Conservation (phyloP, 2,888 invertebrate species). For the Diarsia mendica region DNA sequence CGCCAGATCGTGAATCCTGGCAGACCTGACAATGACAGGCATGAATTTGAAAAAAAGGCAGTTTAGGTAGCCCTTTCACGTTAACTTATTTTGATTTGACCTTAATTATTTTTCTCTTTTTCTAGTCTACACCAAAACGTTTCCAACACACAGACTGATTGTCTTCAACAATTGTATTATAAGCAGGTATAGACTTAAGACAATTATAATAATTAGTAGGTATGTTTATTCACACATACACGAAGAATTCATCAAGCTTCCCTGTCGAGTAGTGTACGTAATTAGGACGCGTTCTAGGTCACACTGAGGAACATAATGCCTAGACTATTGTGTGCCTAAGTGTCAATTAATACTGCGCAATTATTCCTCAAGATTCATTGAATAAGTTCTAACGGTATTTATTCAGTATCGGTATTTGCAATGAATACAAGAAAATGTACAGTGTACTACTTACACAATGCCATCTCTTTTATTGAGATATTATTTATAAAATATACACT, state of each 20-base stretch:
- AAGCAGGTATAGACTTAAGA: slow-evolving; percentile 1
- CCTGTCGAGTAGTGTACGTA: slow-evolving; percentile 33
- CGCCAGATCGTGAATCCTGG: too few species aligned
- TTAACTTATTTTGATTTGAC: too few species aligned
- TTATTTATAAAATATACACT: neutral
- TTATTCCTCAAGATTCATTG: slow-evolving; percentile 16
- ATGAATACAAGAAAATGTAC: slow-evolving; percentile 3
- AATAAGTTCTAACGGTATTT: slow-evolving; percentile 17
- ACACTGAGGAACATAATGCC: slow-evolving; percentile 13
- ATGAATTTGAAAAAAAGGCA: too few species aligned
- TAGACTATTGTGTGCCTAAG: slow-evolving; percentile 35
- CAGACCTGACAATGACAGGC: too few species aligned
- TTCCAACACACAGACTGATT: slow-evolving; percentile 1
- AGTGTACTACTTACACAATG: neutral
- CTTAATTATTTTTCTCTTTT: neutral
- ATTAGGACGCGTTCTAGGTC: slow-evolving; percentile 44
- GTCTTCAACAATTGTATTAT: neutral
- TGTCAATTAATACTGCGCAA: slow-evolving; percentile 26
- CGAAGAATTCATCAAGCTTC: slow-evolving; percentile 67
- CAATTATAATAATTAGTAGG: slow-evolving; percentile 58
- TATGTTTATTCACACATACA: slow-evolving; percentile 71
- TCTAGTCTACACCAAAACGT: neutral
- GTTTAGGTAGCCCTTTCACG: too few species aligned
- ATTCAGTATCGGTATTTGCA: slow-evolving; percentile 8
- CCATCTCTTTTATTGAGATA: neutral